Base-by-base conservation (phyloP, 2,797 vertebrate genomes). In the Rhabdophis nuchalis region DNA sequence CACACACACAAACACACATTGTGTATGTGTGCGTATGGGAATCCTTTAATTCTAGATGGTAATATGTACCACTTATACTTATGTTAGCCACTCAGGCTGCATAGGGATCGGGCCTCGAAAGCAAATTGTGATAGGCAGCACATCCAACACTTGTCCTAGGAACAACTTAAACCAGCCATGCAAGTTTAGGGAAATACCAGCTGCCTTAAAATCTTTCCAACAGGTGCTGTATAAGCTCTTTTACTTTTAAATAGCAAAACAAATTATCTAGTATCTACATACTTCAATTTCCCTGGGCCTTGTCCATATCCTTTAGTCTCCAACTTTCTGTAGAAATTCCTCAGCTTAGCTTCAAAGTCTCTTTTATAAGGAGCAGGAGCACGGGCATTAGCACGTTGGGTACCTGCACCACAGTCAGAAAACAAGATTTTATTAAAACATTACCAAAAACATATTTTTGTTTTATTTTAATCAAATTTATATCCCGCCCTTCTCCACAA, bases 291-390 rank as follows among this genome's bases (percentile, higher is more conserved):
- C 91, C 99, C 99, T 7, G 99, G 99, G 90, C 99, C 99, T 97
- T 99, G 99, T 86, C 99, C 99, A 20, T 99, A 99, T 96, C 99
- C 99, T 97, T 99, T 99, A 14, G 98, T 99, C 97, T 99, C 99
- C 96, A 99, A 95, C 96, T 99, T 99, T 96, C 99, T 98, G 97
- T 99, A 99, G 95, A 99, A 99, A 96, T 99, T 99, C 96, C 99
- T 98, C 95, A 99, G 97, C 96, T 99, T 99, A 92, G 99, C 99
- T 97, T 99, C 99, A 96, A 99, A 99, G 94, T 99, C 99, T 91
- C 99, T 97, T 96, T 99, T 99, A 93, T 99, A 99, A 1, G 99
- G 99, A 93, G 99, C 99, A 1, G 99, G 99, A 90, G 99, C 99
- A 0, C 99, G 98, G 95, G 98, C 99, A 41, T 99, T 99, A 93